Percentiles rank a stretch among this genome's conserved stretches.
These are phyloP conservation scores for Phylloscopus whistleri DNA, from an alignment of 2,113 vertebrate genomes.

Conservation along the genomic window DNA sequence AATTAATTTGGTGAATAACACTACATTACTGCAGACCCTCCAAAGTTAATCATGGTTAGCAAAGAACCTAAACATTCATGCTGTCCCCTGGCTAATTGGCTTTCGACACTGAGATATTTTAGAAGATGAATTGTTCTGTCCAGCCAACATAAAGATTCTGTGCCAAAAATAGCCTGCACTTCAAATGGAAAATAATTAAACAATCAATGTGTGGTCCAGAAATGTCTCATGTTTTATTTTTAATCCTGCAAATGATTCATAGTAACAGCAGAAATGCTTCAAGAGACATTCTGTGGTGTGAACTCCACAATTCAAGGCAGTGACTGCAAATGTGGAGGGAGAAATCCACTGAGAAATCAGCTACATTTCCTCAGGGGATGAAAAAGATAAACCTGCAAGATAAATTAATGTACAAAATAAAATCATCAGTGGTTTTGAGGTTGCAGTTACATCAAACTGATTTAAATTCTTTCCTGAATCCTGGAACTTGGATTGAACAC, in stretches of 20 bases:
- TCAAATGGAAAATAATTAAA: constrained; percentile 17
- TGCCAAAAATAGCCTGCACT: background rate
- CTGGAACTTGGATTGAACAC: background rate
- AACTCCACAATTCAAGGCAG: background rate
- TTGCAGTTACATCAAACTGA: background rate
- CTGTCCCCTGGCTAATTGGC: constrained; percentile 2
- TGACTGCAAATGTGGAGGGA: background rate
- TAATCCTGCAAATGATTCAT: background rate
- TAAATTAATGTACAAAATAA: background rate
- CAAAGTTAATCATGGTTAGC: background rate
- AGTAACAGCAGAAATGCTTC: background rate
- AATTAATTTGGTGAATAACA: background rate
- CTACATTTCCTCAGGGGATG: background rate
- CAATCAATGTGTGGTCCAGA: background rate
- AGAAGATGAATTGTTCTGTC: background rate
- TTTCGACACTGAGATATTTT: background rate
- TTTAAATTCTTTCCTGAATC: background rate
- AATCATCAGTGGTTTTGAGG: background rate
- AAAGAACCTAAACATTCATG: background rate
- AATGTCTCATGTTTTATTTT: background rate
- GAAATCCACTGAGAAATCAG: background rate
- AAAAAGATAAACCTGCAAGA: background rate
- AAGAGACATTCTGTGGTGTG: background rate
- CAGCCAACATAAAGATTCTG: background rate
- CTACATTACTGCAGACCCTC: background rate